Evolutionary conservation across 2,888 invertebrate species (phyloP).

Genomic region (Trissoscelio sp.): DNA sequence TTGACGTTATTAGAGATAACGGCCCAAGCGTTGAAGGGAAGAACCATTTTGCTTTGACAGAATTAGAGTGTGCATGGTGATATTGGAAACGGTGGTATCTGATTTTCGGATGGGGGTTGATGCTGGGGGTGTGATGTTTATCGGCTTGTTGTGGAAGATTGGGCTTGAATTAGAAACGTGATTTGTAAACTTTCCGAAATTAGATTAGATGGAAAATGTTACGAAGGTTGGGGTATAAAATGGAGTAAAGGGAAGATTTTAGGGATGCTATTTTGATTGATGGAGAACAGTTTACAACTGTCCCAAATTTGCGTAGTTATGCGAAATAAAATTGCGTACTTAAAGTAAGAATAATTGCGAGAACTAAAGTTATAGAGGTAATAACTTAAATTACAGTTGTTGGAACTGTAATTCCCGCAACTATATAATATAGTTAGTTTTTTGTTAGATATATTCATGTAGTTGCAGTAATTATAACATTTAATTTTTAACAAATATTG

Average conservation of each 20-base stretch:
- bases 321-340: too few species aligned
- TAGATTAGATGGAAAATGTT: not conserved
- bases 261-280: too few species aligned
- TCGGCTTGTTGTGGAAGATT: constrained; percentile 28
- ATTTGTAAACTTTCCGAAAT: constrained; percentile 25
- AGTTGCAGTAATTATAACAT: too few species aligned
- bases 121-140: constrained; percentile 3
- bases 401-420: too few species aligned
- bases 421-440: too few species aligned
- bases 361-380: too few species aligned
- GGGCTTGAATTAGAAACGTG: constrained; percentile 24
- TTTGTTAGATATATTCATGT: too few species aligned
- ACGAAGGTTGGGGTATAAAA: not conserved
- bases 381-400: too few species aligned
- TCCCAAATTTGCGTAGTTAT: too few species aligned
- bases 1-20: constrained; percentile 55
- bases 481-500: too few species aligned
- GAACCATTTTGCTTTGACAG: constrained; percentile 34
- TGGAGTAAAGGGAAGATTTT: not conserved
- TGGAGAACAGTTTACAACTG: too few species aligned
- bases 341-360: too few species aligned
- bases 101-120: constrained; percentile 5
- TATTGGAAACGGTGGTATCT: constrained; percentile 38
- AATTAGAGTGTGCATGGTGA: constrained; percentile 27
- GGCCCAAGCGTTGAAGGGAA: not conserved